phyloP scores from a whole-genome alignment of 1,140 invertebrate species.

The Pogonomyrmex barbatus region DNA sequence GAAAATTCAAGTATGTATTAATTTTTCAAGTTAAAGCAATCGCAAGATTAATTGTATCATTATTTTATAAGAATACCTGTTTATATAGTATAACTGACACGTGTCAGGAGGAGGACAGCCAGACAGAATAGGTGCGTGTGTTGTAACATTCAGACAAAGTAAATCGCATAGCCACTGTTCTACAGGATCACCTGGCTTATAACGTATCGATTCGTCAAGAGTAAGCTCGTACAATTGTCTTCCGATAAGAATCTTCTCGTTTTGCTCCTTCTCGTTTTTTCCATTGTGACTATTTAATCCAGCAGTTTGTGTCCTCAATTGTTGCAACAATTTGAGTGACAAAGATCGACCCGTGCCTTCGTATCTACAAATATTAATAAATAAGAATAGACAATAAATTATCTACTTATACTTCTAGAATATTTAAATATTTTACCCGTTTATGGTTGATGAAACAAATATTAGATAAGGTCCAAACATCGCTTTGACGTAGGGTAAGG shows the following conservation, averaged over 20 bases:
- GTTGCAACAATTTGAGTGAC: conserved; percentile 97
- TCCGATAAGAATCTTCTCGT: conserved; percentile 83
- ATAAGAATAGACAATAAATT: background rate
- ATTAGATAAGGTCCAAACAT: conserved; percentile 97
- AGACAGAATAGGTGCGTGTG: conserved; percentile 88
- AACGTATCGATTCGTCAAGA: conserved; percentile 98
- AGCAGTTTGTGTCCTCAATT: conserved; percentile 90
- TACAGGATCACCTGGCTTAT: conserved; percentile 94
- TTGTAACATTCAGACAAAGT: conserved; percentile 95
- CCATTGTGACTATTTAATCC: conserved; percentile 83
- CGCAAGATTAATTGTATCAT: background rate
- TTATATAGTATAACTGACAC: conserved; percentile 97
- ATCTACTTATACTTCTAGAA: background rate
- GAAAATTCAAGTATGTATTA: conserved; percentile 45
- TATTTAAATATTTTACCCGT: conserved; percentile 88
- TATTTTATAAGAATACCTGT: conserved; percentile 83
- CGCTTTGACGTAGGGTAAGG: conserved; percentile 96
- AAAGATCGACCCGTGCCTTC: conserved; percentile 99
- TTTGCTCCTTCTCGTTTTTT: conserved; percentile 82
- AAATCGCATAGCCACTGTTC: conserved; percentile 97
- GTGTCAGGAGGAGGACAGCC: conserved; percentile 94
- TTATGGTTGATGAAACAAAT: conserved; percentile 98
- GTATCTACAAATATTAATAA: conserved; percentile 88
- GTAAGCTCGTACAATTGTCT: conserved; percentile 88
- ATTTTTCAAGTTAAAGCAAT: conserved; percentile 24